Evolutionary conservation across 2,888 invertebrate species (phyloP).

Genomic region (Loripinus fragilis): DNA sequence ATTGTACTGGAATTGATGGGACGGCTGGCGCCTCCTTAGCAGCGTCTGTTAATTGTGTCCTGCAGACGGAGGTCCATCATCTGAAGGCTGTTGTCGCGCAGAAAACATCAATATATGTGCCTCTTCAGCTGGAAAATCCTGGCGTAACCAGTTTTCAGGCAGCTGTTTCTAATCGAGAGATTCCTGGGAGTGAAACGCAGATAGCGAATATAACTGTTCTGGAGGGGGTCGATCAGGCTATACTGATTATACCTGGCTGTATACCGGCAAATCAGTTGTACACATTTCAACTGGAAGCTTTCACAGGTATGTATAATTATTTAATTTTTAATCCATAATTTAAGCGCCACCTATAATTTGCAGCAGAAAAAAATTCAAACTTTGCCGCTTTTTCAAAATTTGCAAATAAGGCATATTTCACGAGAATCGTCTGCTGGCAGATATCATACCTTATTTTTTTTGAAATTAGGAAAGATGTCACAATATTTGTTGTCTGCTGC

Average conservation of each 20-base stretch:
- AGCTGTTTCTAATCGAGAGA: conserved; percentile 32
- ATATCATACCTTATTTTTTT: too few relatives aligned
- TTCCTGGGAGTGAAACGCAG: conserved; percentile 7
- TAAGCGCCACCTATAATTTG: too few relatives aligned
- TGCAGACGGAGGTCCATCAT: conserved; percentile 15
- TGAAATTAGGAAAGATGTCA: too few relatives aligned
- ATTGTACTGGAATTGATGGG: conserved; percentile 18
- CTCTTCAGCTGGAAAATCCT: conserved; percentile 46
- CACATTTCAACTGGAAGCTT: conserved; percentile 61
- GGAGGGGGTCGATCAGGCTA: conserved; percentile 75
- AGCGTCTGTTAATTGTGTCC: not conserved
- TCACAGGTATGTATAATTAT: conserved; percentile 79
- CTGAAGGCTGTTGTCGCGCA: conserved; percentile 25
- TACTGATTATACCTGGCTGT: conserved; percentile 57
- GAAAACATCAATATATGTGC: conserved; percentile 32
- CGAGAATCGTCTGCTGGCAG: too few relatives aligned
- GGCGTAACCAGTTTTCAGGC: conserved; percentile 42
- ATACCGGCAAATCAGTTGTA: conserved; percentile 46
- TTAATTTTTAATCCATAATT: too few relatives aligned
- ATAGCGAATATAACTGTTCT: conserved; percentile 52
- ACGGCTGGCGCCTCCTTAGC: conserved; percentile 5
- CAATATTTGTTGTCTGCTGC: too few relatives aligned
- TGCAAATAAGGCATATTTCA: too few relatives aligned
- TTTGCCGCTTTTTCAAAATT: too few relatives aligned
- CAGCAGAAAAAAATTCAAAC: too few relatives aligned